phyloP scores from a whole-genome alignment of 2,888 invertebrate genomes.

The Pollenia angustigena region DNA sequence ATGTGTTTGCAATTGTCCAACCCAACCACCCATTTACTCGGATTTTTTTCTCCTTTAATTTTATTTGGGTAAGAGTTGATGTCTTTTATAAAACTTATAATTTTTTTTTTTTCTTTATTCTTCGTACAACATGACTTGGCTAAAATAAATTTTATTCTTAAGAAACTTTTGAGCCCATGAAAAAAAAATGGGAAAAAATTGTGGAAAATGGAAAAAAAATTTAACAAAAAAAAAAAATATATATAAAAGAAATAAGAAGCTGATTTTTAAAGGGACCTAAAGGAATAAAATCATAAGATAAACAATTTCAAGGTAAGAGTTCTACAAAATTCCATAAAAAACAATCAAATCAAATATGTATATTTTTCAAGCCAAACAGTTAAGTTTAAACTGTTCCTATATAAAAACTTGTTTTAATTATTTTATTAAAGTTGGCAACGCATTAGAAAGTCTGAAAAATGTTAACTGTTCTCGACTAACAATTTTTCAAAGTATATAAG shows the following conservation, averaged over 20 bases:
- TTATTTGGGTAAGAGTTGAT: conserved; percentile 69
- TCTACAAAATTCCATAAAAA: neutral
- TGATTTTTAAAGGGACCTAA: conserved; percentile 1
- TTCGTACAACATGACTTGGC: conserved; percentile 82
- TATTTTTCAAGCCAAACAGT: no score
- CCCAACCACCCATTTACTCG: conserved; percentile 72
- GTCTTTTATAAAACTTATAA: conserved; percentile 81
- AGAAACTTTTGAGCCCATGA: conserved; percentile 77
- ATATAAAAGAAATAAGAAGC: conserved; percentile 19
- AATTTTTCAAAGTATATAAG: no score
- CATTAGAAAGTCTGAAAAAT: no score
- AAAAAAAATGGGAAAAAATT: conserved; percentile 47
- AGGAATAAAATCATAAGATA: conserved; percentile 18
- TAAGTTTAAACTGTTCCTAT: no score
- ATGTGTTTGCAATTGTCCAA: conserved; percentile 68
- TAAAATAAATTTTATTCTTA: conserved; percentile 83
- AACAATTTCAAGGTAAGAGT: neutral
- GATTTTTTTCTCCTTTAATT: conserved; percentile 59
- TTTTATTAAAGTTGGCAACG: no score
- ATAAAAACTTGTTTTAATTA: no score
- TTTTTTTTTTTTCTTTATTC: conserved; percentile 79
- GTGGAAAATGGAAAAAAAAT: conserved; percentile 53
- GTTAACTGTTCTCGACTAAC: no score
- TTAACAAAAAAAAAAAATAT: conserved; percentile 46
- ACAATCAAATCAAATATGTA: no score